Base-by-base conservation (phyloP, 92 coral and sea anemone species). In the Paramuricea clavata region DNA sequence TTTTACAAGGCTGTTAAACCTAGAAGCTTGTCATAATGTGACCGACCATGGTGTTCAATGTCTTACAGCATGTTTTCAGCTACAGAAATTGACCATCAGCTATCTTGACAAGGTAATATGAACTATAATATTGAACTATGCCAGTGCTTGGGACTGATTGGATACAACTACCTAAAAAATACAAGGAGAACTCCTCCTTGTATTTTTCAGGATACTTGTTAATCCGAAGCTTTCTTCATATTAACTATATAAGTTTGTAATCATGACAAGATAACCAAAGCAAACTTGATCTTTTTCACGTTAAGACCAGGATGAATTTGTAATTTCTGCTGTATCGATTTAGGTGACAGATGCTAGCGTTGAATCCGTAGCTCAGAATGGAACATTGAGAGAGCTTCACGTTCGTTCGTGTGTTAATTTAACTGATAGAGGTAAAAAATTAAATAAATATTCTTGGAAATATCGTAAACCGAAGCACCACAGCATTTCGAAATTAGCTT, bases 11-110 rank as follows among this genome's bases (percentile, higher is more conserved):
- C 67, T 81, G 69, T 78, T 96, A 0, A 88, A 94, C 81, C 67
- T 96, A 60, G 95, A 93, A 54, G 95, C 94, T 9, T 96, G 99
- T 85, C 84, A 75, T 39, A 86, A 85, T 78, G 81, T 96, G 54
- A 96, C 98, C 12, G 96, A 96, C 90, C 87, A 93, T 42, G 99
- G 99, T 6, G 27, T 96, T 11, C 94, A 93, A 64, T 85, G 94
- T 59, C 87, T 96, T 0, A 91, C 81, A 11, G 76, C 96, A 1
- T 96, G 99, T 90, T 89, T 81, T 32, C 93, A 94, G 31, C 95
- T 96, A 35, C 80, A 87, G 6, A 88, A 86, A 25, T 83, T 96
- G 36, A 76, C 76, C n/a, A 89, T 96, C 13, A 96, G 94, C 72
- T 93, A 89, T 67, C 39, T 94, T 17, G 92, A 91, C 32, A 61